Conservation (phyloP, 1,140 invertebrate species). For the Drosophila ohnishii region DNA sequence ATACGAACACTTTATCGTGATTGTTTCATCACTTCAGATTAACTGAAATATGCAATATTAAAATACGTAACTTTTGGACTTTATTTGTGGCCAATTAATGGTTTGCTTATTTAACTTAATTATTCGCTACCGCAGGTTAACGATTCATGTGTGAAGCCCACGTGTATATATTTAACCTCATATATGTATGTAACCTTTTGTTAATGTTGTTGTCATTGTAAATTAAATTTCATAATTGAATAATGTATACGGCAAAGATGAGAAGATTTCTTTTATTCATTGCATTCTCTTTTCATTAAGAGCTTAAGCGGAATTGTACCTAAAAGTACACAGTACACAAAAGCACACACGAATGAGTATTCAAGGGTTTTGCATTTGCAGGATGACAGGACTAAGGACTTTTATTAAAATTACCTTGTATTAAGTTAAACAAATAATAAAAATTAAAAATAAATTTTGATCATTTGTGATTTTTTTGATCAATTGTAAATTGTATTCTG, state of each 20-base stretch:
- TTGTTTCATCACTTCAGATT: not conserved
- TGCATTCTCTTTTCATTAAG: conserved; percentile 60
- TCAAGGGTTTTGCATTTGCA: too few species aligned
- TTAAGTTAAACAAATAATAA: too few species aligned
- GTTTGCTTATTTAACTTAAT: conserved; percentile 16
- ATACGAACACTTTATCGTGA: not conserved
- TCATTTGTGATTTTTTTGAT: too few species aligned
- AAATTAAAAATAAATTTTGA: too few species aligned
- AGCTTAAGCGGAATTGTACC: conserved; percentile 53
- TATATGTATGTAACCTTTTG: conserved; percentile 19
- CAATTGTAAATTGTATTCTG: too few species aligned
- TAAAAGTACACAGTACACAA: conserved; percentile 31
- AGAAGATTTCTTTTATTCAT: conserved; percentile 2
- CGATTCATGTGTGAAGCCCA: not conserved
- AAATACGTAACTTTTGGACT: conserved; percentile 3
- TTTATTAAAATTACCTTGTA: too few species aligned
- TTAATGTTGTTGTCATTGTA: conserved; percentile 28
- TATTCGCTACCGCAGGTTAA: conserved; percentile 27
- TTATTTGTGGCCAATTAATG: conserved; percentile 27
- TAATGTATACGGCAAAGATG: conserved; percentile 7
- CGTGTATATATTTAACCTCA: conserved; percentile 30
- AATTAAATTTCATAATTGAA: conserved; percentile 60
- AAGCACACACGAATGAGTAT: not conserved
- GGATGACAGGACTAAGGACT: not conserved
- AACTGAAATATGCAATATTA: not conserved